Evolutionary conservation across 2,113 vertebrate species (phyloP).

Genomic region (Perca schrenkii): DNA sequence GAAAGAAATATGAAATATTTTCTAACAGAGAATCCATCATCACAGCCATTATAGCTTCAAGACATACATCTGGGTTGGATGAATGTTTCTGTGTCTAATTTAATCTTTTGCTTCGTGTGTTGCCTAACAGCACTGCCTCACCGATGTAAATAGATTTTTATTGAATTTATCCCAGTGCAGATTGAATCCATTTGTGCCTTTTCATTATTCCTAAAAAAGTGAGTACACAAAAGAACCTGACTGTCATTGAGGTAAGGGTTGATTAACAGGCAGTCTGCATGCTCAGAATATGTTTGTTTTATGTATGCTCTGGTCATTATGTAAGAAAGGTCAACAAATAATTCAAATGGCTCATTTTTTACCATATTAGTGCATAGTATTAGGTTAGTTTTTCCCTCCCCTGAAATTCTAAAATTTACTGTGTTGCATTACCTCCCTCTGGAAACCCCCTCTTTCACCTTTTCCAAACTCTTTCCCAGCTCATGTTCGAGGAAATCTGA

Average conservation of each 20-base stretch:
- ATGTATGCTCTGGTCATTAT: conserved; percentile 47
- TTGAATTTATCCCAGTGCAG: conserved; percentile 78
- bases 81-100: conserved; percentile 75
- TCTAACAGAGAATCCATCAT: conserved; percentile 54
- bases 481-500: conserved; percentile 55
- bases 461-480: conserved; percentile 48
- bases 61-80: conserved; percentile 80
- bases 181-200: conserved; percentile 76
- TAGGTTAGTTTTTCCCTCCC: conserved; percentile 52
- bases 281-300: conserved; percentile 58
- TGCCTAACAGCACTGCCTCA: conserved; percentile 68
- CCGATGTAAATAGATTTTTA: conserved; percentile 76
- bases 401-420: conserved; percentile 53
- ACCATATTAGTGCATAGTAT: conserved; percentile 76
- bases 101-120: conserved; percentile 67
- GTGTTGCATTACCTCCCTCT: conserved; percentile 61
- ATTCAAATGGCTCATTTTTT: conserved; percentile 52
- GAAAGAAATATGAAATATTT: conserved; percentile 60
- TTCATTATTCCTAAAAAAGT: conserved; percentile 71
- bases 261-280: conserved; percentile 41
- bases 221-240: conserved; percentile 41
- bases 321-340: conserved; percentile 63
- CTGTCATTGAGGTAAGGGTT: conserved; percentile 20
- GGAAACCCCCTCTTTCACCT: conserved; percentile 71
- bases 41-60: conserved; percentile 56